Percentiles rank a stretch among this genome's conserved stretches.
Conservation (phyloP, 2,888 invertebrate genomes). For the Patella depressa region DNA sequence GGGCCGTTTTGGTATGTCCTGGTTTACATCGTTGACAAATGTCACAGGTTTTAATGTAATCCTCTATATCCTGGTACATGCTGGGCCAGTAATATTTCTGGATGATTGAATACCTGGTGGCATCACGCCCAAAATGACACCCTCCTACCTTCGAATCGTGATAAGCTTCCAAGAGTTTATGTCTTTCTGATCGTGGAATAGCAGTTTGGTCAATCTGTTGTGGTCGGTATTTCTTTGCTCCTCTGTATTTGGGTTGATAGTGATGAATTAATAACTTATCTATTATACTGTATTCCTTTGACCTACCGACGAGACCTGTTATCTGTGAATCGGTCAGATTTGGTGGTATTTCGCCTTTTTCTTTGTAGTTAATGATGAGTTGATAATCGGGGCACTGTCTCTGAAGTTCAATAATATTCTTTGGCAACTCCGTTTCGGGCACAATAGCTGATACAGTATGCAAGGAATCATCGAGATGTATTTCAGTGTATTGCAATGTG, state of each 20-base stretch:
- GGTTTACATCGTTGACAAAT: conserved; percentile 16
- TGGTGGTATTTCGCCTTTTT: no score
- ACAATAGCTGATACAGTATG: no score
- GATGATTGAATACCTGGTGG: conserved; percentile 15
- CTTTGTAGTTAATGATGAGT: no score
- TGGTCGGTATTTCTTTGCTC: not conserved
- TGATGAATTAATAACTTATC: not conserved
- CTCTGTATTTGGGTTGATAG: not conserved
- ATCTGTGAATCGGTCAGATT: no score
- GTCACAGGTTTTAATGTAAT: conserved; percentile 13
- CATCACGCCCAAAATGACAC: conserved; percentile 11
- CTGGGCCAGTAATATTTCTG: conserved; percentile 22
- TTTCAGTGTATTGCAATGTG: no score
- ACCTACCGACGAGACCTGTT: no score
- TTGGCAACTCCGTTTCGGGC: no score
- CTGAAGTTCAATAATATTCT: no score
- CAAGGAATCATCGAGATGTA: no score
- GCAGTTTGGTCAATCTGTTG: not conserved
- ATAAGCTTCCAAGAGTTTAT: not conserved
- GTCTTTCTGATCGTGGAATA: not conserved
- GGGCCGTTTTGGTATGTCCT: conserved; percentile 23
- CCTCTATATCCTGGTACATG: conserved; percentile 17
- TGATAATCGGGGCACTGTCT: no score
- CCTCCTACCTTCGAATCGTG: not conserved
- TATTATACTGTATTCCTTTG: not conserved